Base-by-base conservation (phyloP, 1,140 invertebrate genomes). In the Armadillidium nasatum region DNA sequence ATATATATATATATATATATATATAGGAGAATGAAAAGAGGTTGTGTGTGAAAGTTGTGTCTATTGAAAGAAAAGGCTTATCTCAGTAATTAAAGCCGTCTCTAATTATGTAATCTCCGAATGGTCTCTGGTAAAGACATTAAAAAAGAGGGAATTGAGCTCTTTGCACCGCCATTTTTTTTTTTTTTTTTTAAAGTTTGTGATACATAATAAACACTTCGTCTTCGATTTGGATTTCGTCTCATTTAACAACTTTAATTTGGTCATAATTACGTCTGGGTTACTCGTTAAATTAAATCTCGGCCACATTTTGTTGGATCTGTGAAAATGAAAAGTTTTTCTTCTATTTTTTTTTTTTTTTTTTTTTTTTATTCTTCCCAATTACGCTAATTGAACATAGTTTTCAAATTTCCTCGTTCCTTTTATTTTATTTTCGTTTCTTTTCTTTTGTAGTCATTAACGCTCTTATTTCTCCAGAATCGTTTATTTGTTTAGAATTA, bases 171-270 rank as follows among this genome's bases (percentile, higher is more conserved):
- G 7, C 11, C 50, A 4, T 60, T 19, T 60, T 60, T 60, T 60
- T 1, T 33, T 60, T 19, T 60, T 60, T 60, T 60, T 1, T 33
- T 33, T 6, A 19, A 60, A 60, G 11, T 19, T 15, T 15, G 50
- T 60, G 50, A 60, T 60, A 60, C 50, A 33, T 33, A 60, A 60
- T 15, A 19, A 19, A 13, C 50, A 60, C 50, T 60, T 60, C 11
- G 50, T 60, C 50, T 60, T 60, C 50, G 11, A 60, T 19, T 19
- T 19, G 7, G 19, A 13, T 60, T 60, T 60, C 50, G 19, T 60
- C 50, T 60, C 50, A 60, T 60, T 60, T 15, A 60, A 60, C 50
- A 60, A 60, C 11, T 60, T 60, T 60, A 60, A 60, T 60, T 60
- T 60, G 11, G 11, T 60, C 50, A 60, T 60, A 60, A 60, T 60